Percentiles rank a stretch among this genome's conserved stretches.
Conservation (phyloP, 2,113 vertebrate genomes). For the Eclectus roratus region DNA sequence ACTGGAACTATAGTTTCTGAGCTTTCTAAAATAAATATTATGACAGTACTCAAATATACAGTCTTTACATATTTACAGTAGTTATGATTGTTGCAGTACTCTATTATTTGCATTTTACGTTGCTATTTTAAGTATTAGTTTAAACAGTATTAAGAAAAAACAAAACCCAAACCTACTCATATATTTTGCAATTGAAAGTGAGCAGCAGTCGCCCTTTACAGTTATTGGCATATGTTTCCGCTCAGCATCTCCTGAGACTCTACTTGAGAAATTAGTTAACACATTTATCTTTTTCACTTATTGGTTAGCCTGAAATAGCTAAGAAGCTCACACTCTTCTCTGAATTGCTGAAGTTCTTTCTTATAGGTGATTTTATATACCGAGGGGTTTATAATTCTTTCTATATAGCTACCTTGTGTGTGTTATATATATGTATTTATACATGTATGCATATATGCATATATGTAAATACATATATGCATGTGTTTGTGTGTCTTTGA, state of each 20-base stretch:
- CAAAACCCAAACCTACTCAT: not conserved
- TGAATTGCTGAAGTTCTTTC: not conserved
- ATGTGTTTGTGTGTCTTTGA: not conserved
- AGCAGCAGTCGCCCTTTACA: not conserved
- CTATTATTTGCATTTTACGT: not conserved
- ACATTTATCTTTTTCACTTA: constrained; percentile 11
- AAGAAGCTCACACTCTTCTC: not conserved
- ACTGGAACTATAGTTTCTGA: not conserved
- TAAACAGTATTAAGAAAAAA: not conserved
- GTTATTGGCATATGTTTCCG: not conserved
- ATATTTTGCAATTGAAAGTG: not conserved
- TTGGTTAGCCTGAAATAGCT: not conserved
- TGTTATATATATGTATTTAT: not conserved
- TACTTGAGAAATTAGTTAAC: not conserved
- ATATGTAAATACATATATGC: not conserved
- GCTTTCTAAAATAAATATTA: not conserved
- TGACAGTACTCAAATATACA: not conserved
- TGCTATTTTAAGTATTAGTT: not conserved
- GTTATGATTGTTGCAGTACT: not conserved
- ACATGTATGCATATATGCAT: not conserved
- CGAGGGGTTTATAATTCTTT: not conserved
- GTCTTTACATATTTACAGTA: not conserved
- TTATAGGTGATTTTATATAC: not conserved
- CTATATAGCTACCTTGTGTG: not conserved
- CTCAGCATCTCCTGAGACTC: not conserved